A percentile compares a stretch with the other conserved stretches of the same genome.
Evolutionary conservation across 2,888 invertebrate species (phyloP).

Genomic region (Zygaena filipendulae): DNA sequence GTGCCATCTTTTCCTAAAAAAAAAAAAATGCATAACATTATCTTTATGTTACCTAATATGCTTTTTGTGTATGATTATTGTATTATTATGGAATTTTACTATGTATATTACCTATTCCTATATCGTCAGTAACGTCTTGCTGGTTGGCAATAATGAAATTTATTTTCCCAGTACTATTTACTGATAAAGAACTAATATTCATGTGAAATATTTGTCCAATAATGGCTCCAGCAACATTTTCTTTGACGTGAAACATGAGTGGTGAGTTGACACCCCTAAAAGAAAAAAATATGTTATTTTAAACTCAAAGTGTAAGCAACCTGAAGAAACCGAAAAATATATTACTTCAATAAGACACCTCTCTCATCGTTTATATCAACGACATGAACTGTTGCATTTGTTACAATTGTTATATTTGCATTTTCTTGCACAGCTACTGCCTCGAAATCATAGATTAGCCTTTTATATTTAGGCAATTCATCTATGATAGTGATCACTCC

Average conservation of each 20-base stretch:
- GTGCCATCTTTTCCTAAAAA: slow-evolving; percentile 74
- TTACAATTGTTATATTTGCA: slow-evolving; percentile 74
- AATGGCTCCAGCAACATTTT: slow-evolving; percentile 78
- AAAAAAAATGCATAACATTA: too few relatives aligned
- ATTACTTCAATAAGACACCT: slow-evolving; percentile 72
- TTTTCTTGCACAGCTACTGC: slow-evolving; percentile 78
- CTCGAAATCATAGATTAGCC: slow-evolving; percentile 81
- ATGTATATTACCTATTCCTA: slow-evolving; percentile 72
- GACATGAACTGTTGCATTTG: slow-evolving; percentile 86
- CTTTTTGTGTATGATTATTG: not conserved
- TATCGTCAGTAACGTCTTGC: slow-evolving; percentile 82
- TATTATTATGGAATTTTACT: slow-evolving; percentile 1
- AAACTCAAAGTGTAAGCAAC: slow-evolving; percentile 8
- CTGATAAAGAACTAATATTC: slow-evolving; percentile 40
- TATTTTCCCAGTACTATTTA: slow-evolving; percentile 57
- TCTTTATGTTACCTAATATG: too few relatives aligned
- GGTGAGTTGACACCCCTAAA: slow-evolving; percentile 76
- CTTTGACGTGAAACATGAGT: slow-evolving; percentile 79
- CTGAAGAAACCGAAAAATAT: slow-evolving; percentile 10
- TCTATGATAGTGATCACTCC: slow-evolving; percentile 89
- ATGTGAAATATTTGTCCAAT: slow-evolving; percentile 78
- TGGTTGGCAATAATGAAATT: slow-evolving; percentile 85
- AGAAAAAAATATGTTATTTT: slow-evolving; percentile 21
- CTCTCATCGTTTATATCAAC: slow-evolving; percentile 80
- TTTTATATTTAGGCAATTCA: slow-evolving; percentile 74